A percentile compares a stretch with the other conserved stretches of the same genome.
phyloP scores from a whole-genome alignment of 2,797 vertebrate species.

The Galago senegalensis region DNA sequence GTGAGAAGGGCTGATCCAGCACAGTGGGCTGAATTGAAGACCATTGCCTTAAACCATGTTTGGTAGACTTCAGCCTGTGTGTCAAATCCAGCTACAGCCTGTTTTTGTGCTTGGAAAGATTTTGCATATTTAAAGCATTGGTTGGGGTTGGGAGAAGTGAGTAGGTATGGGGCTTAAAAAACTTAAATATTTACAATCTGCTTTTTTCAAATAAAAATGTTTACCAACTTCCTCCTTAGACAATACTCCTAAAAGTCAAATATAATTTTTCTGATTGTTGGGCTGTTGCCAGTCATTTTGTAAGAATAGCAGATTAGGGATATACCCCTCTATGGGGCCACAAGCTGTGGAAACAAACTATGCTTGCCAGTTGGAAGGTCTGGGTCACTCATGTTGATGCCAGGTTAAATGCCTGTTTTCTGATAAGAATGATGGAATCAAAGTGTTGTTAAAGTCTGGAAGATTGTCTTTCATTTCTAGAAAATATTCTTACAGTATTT shows the following conservation, averaged over 20 bases:
- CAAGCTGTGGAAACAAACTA: background rate
- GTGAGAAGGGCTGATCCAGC: background rate
- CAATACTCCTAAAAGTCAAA: background rate
- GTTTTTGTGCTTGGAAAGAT: background rate
- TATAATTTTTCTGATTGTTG: slow-evolving; percentile 27
- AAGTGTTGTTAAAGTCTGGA: background rate
- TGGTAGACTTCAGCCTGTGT: background rate
- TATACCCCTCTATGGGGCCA: background rate
- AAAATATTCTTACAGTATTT: background rate
- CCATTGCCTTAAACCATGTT: background rate
- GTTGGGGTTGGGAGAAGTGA: background rate
- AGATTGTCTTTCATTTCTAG: background rate
- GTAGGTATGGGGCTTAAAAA: slow-evolving; percentile 7
- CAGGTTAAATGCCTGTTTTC: background rate
- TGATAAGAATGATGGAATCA: background rate
- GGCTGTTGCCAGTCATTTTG: background rate
- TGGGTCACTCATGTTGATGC: slow-evolving; percentile 14
- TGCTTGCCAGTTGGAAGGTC: background rate
- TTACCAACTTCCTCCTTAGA: background rate
- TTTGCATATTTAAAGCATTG: background rate
- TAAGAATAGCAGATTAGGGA: slow-evolving; percentile 16
- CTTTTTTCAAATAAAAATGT: slow-evolving; percentile 35
- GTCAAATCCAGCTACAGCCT: background rate
- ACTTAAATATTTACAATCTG: background rate
- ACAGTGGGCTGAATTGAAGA: background rate